Evolutionary conservation across 2,888 invertebrate species (phyloP).

Genomic region (Lycaena phlaeas): DNA sequence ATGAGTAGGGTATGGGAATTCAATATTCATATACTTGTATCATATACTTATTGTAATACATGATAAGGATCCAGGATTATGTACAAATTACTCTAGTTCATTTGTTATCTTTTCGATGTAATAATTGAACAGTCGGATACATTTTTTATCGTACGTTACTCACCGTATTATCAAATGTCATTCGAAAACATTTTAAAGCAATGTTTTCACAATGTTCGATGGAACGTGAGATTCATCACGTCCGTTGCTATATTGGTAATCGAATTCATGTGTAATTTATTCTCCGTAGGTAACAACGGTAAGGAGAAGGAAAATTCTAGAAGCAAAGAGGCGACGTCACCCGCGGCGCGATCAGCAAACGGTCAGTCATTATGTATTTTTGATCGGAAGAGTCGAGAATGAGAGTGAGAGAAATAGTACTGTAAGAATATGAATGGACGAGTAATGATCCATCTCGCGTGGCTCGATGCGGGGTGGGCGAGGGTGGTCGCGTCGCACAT

Average conservation of each 20-base stretch:
- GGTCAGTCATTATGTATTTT: conserved; percentile 51
- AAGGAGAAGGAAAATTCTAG: conserved; percentile 77
- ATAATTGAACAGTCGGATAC: background rate
- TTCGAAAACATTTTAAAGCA: background rate
- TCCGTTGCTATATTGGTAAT: conserved; percentile 10
- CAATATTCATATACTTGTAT: too few species aligned
- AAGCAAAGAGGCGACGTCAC: conserved; percentile 80
- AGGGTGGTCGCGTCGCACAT: conserved; percentile 34
- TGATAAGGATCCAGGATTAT: too few species aligned
- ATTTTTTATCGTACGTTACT: conserved; percentile 2
- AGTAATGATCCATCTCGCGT: conserved; percentile 46
- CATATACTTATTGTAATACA: too few species aligned
- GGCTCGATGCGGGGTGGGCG: conserved; percentile 26
- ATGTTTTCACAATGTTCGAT: conserved; percentile 5
- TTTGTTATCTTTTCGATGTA: background rate
- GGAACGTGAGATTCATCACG: conserved; percentile 20
- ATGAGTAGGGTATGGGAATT: too few species aligned
- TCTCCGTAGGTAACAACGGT: conserved; percentile 80
- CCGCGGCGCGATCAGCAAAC: conserved; percentile 78
- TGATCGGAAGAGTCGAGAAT: background rate
- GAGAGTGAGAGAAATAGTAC: conserved; percentile 25
- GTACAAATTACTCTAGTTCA: too few species aligned
- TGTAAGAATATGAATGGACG: conserved; percentile 53
- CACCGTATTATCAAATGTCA: background rate
- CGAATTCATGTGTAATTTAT: conserved; percentile 18